These are phyloP conservation scores for Amia ocellicauda DNA, from an alignment of 2,113 vertebrate genomes.

Conservation along the genomic window DNA sequence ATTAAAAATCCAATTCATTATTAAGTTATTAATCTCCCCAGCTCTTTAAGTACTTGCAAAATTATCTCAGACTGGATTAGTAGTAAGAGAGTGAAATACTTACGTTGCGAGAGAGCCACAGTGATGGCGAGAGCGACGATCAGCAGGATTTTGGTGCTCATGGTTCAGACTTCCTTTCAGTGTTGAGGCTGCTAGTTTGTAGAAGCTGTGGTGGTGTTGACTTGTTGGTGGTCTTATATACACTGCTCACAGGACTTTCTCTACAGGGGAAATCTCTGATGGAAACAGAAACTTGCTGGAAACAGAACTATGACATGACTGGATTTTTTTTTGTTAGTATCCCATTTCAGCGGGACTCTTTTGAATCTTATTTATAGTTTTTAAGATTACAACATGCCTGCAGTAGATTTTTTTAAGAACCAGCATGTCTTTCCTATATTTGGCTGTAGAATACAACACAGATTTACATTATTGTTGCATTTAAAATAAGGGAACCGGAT, in stretches of 20 bases:
- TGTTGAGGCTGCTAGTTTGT: background rate
- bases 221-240: background rate
- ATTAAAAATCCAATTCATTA: too few relatives aligned
- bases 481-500: too few relatives aligned
- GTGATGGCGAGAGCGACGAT: constrained; percentile 2
- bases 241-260: background rate
- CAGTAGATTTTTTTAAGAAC: too few relatives aligned
- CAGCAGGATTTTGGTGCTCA: constrained; percentile 10
- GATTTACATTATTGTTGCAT: too few relatives aligned
- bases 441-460: too few relatives aligned
- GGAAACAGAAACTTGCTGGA: constrained; percentile 3
- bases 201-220: background rate
- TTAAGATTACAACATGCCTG: background rate
- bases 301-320: background rate
- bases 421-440: too few relatives aligned
- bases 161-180: constrained; percentile 2
- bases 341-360: background rate
- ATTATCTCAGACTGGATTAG: background rate
- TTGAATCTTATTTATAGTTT: background rate
- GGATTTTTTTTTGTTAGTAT: background rate
- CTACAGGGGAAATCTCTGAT: constrained; percentile 7
- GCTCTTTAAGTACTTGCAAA: too few relatives aligned
- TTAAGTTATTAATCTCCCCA: too few relatives aligned
- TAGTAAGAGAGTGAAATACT: constrained; percentile 1
- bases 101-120: constrained; percentile 5